Percentiles rank a stretch among this genome's conserved stretches.
Evolutionary conservation across 2,113 vertebrate genomes (phyloP).

Genomic region (Ceyx melanurus): DNA sequence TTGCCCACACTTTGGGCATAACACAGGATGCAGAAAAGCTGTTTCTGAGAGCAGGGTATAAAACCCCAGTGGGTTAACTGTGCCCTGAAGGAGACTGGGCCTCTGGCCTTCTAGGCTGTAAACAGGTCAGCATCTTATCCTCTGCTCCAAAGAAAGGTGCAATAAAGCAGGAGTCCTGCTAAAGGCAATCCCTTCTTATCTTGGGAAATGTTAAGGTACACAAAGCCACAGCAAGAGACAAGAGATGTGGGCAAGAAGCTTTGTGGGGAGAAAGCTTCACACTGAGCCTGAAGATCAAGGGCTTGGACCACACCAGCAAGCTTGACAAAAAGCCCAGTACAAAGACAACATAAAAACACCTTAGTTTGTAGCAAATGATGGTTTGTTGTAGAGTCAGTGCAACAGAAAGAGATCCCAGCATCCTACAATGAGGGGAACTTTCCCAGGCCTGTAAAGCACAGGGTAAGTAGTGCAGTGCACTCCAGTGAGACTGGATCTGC

Average conservation of each 20-base stretch:
- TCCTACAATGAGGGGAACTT: not conserved
- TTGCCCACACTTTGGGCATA: not conserved
- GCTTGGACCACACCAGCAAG: not conserved
- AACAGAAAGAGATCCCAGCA: not conserved
- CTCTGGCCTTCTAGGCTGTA: not conserved
- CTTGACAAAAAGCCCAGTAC: not conserved
- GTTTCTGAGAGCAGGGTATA: not conserved
- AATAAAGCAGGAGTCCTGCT: not conserved
- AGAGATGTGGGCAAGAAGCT: not conserved
- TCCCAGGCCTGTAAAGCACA: not conserved
- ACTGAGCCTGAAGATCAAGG: not conserved
- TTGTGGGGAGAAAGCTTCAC: not conserved
- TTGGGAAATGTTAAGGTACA: not conserved
- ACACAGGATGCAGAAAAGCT: not conserved
- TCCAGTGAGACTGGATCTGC: not conserved
- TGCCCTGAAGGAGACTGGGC: not conserved
- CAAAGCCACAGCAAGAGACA: not conserved
- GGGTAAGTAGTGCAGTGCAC: not conserved
- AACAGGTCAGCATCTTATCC: not conserved
- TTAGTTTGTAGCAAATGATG: not conserved
- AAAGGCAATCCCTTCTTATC: not conserved
- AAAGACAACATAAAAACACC: not conserved
- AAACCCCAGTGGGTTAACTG: not conserved
- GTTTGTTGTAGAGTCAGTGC: not conserved
- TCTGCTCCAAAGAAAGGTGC: not conserved